Conservation (phyloP, 2,113 vertebrate species). For the Catharus minimus region DNA sequence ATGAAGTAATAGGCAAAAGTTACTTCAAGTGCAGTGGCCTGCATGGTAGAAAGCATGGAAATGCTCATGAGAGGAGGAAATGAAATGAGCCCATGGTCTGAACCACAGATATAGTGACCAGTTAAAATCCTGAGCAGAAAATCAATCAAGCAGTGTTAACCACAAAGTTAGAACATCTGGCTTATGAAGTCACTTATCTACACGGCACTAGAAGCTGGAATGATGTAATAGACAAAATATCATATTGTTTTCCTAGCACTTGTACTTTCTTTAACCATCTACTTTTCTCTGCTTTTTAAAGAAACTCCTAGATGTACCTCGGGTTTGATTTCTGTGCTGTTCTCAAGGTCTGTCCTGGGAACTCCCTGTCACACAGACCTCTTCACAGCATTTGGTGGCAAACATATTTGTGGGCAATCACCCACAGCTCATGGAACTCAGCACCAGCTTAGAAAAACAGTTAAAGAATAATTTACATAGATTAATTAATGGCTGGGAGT, state of each 20-base stretch:
- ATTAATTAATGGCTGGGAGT: neutral
- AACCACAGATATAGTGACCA: conserved; percentile 23
- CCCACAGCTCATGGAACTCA: neutral
- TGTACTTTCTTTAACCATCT: neutral
- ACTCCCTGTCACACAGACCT: neutral
- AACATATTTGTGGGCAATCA: neutral
- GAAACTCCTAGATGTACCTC: neutral
- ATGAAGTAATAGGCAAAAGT: conserved; percentile 31
- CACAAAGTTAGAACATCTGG: conserved; percentile 34
- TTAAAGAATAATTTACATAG: neutral
- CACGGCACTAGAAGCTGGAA: neutral
- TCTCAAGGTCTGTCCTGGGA: neutral
- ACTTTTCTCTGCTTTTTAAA: neutral
- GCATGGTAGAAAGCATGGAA: conserved; percentile 19
- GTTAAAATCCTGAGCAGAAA: conserved; percentile 10
- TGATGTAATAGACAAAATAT: conserved; percentile 23
- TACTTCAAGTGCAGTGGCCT: conserved; percentile 17
- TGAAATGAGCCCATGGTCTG: neutral
- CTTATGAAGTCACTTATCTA: conserved; percentile 31
- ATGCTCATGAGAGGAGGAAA: neutral
- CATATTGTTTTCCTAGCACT: neutral
- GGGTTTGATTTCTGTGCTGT: neutral
- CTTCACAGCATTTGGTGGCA: neutral
- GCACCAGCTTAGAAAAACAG: neutral
- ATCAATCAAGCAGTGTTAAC: conserved; percentile 25